Base-by-base conservation (phyloP, 2,888 invertebrate species). In the Hirtodrosophila cameraria region DNA sequence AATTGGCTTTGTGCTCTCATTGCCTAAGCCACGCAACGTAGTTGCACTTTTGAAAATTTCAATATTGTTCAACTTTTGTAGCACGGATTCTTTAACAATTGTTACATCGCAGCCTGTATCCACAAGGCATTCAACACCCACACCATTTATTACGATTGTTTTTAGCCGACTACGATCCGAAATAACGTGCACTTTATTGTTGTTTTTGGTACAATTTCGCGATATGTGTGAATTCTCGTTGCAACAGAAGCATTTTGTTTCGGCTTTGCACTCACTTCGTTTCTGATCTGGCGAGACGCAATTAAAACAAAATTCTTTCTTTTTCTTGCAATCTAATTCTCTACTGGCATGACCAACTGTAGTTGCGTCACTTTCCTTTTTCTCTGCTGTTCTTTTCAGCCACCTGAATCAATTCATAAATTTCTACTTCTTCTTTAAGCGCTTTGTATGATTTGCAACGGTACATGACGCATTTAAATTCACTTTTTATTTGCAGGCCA, bases 211-310 rank as follows among this genome's bases (percentile, higher is more conserved):
- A 31, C 41, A 50, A n/a, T 50, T 12, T 1, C 43, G 43, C 15
- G 52, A 16, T 20, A 43, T 43, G 28, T 53, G 43, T 2, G 36
- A 28, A n/a, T 38, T 11, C n/a, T 30, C 12, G 28, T 38, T 45
- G 23, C 43, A 53, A 12, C 15, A 35, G 6, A 50, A 50, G 16
- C 50, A 50, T 23, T 50, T 50, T 13, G 41, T 41, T 7, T 33
- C 33, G 1, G 15, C 50, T 5, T 16, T 36, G 20, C 54, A 45
- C 8, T 30, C 20, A 3, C 11, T 38, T 43, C 36, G 12, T 36
- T 45, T 54, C 6, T 45, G 54, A 7, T 54, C 45, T 23, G 30
- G 3, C 15, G 38, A 54, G n/a, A 36, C 45, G 18, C 54, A 54
- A 5, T 45, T 53, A 35, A 11, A 53, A 20, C 53, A 53, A 20